A percentile compares a stretch with the other conserved stretches of the same genome.
Evolutionary conservation across 2,113 vertebrate genomes (phyloP).

Genomic region (Glaucomys volans): DNA sequence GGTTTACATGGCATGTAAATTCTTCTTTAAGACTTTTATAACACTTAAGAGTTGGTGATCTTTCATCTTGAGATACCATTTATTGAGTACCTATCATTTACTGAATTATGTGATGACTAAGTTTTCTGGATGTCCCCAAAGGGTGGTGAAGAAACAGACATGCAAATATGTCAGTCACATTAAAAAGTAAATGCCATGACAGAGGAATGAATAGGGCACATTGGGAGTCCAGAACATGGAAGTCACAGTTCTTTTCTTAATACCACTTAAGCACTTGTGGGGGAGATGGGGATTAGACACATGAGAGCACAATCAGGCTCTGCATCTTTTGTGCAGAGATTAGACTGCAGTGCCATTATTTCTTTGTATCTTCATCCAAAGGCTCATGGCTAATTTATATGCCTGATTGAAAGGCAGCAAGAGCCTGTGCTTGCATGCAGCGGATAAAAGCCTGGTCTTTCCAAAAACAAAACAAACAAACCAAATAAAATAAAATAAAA

Average conservation of each 20-base stretch:
- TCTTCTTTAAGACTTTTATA: neutral
- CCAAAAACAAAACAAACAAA: slow-evolving; percentile 64
- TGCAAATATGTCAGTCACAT: neutral
- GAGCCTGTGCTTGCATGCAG: neutral
- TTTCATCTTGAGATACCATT: neutral
- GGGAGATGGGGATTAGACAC: slow-evolving; percentile 61
- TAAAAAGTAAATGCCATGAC: neutral
- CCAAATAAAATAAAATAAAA: neutral
- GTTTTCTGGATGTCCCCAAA: neutral
- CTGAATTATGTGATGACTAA: neutral
- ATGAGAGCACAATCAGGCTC: slow-evolving; percentile 41
- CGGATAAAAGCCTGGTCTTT: slow-evolving; percentile 17
- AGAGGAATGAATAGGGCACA: neutral
- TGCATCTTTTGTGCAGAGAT: slow-evolving; percentile 60
- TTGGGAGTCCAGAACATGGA: slow-evolving; percentile 26
- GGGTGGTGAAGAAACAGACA: neutral
- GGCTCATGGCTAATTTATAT: slow-evolving; percentile 69
- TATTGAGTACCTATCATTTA: neutral
- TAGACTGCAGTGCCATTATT: slow-evolving; percentile 32
- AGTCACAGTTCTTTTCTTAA: slow-evolving; percentile 59
- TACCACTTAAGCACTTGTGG: slow-evolving; percentile 63
- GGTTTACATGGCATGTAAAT: neutral
- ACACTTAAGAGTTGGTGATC: neutral
- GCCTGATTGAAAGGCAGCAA: slow-evolving; percentile 54
- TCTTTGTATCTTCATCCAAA: slow-evolving; percentile 61